Conservation (phyloP, 53 echinoderm and acorn worm species). For the Arbacia lixula region DNA sequence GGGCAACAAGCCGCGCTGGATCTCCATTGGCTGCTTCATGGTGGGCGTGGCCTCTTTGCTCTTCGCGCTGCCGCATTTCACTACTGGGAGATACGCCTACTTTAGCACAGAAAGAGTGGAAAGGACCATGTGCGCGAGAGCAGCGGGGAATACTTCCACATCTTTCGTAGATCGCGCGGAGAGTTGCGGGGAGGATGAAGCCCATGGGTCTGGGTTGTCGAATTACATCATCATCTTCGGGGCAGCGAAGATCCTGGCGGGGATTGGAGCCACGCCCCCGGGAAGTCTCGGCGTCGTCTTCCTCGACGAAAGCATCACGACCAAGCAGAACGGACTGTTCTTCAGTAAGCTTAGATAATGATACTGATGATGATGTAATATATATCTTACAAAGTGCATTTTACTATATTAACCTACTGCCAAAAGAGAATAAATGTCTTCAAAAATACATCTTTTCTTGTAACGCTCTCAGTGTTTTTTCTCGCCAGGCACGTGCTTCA, state of each 20-base stretch:
- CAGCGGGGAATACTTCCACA: neutral
- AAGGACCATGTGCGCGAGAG: neutral
- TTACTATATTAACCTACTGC: neutral
- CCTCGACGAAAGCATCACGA: constrained; percentile 74
- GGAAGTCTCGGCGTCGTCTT: constrained; percentile 58
- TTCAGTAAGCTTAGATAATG: constrained; percentile 41
- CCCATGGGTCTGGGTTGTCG: constrained; percentile 39
- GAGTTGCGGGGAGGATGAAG: neutral
- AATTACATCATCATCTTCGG: constrained; percentile 67
- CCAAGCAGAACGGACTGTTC: constrained; percentile 69
- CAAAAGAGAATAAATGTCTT: neutral
- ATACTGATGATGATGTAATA: neutral
- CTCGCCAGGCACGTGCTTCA: constrained; percentile 61
- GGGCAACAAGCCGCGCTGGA: constrained; percentile 67
- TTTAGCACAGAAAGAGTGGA: neutral
- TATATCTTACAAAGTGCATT: neutral
- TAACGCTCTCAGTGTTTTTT: neutral
- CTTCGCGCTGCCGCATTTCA: constrained; percentile 70
- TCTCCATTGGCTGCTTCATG: constrained; percentile 55
- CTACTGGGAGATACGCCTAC: constrained; percentile 58
- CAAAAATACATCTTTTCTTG: neutral
- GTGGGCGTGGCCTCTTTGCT: constrained; percentile 59
- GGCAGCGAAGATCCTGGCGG: constrained; percentile 59
- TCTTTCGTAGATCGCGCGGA: neutral
- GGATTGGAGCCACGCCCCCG: constrained; percentile 53